A percentile compares a stretch with the other conserved stretches of the same genome.
These are phyloP conservation scores for Malurus alboscapulatus DNA, from an alignment of 2,113 vertebrate species.

Conservation along the genomic window DNA sequence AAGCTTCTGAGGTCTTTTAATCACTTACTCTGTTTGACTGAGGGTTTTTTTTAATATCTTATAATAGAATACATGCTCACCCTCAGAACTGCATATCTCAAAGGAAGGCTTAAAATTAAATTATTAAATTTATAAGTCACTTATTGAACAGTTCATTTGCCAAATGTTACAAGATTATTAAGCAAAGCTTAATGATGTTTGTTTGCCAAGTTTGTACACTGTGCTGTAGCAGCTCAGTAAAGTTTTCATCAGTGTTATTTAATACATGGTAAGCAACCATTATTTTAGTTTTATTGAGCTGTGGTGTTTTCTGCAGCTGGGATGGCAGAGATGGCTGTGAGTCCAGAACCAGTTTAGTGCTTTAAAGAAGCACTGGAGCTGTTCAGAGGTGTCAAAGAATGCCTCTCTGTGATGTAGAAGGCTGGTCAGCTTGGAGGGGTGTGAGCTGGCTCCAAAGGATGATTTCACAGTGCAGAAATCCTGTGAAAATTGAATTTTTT, in stretches of 20 bases:
- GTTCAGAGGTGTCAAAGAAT: background rate
- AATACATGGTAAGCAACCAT: background rate
- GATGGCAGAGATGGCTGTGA: background rate
- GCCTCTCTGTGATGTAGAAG: background rate
- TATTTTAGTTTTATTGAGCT: background rate
- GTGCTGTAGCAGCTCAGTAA: constrained; percentile 14
- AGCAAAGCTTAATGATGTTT: constrained; percentile 42
- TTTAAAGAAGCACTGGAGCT: background rate
- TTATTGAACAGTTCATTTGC: constrained; percentile 33
- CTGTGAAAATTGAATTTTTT: background rate
- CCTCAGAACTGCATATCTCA: constrained; percentile 34
- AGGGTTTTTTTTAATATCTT: background rate
- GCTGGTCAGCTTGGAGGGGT: background rate
- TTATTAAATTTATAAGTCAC: constrained; percentile 21
- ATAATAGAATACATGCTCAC: background rate
- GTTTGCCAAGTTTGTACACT: constrained; percentile 12
- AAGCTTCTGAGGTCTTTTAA: constrained; percentile 3
- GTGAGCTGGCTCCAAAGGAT: background rate
- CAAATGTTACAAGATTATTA: constrained; percentile 40
- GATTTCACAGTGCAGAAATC: background rate
- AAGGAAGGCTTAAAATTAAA: constrained; percentile 48
- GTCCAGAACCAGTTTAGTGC: background rate
- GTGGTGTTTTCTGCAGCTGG: background rate
- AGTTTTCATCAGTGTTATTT: background rate
- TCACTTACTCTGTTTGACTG: background rate